phyloP scores from a whole-genome alignment of 2,113 vertebrate genomes.

The Cynoglossus semilaevis region DNA sequence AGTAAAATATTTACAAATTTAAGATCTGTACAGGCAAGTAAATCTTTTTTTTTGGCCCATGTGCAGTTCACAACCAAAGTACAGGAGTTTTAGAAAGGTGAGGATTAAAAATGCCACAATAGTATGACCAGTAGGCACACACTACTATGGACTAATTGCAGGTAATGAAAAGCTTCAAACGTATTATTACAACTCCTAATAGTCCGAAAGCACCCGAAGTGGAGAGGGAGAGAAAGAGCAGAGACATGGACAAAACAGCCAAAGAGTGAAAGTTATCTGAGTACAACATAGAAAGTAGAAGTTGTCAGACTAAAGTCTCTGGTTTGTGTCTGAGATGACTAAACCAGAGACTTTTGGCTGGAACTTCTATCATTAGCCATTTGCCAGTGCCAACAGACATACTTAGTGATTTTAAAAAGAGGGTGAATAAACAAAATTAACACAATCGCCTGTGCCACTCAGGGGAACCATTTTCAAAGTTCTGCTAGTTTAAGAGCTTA shows the following conservation, averaged over 20 bases:
- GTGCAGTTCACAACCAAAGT: too few species aligned
- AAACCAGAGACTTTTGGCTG: conserved; percentile 39
- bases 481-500: too few species aligned
- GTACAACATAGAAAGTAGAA: conserved; percentile 19
- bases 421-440: conserved; percentile 4
- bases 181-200: conserved; percentile 51
- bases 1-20: too few species aligned
- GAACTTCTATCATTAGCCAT: conserved; percentile 33
- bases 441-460: conserved; percentile 27
- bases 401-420: conserved; percentile 29
- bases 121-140: conserved; percentile 13
- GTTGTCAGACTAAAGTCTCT: conserved; percentile 25
- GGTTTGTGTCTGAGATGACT: conserved; percentile 31
- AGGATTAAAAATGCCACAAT: conserved; percentile 15
- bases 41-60: too few species aligned
- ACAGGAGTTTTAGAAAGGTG: conserved; percentile 16
- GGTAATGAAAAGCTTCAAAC: conserved; percentile 40
- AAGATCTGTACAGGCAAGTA: too few species aligned
- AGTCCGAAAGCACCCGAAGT: conserved; percentile 21
- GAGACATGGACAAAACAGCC: conserved; percentile 4
- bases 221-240: background rate
- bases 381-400: conserved; percentile 35
- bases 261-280: conserved; percentile 9
- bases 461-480: conserved; percentile 6
- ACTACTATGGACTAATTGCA: conserved; percentile 6